phyloP scores from a whole-genome alignment of 2,113 vertebrate species.

The Oncorhynchus masou region DNA sequence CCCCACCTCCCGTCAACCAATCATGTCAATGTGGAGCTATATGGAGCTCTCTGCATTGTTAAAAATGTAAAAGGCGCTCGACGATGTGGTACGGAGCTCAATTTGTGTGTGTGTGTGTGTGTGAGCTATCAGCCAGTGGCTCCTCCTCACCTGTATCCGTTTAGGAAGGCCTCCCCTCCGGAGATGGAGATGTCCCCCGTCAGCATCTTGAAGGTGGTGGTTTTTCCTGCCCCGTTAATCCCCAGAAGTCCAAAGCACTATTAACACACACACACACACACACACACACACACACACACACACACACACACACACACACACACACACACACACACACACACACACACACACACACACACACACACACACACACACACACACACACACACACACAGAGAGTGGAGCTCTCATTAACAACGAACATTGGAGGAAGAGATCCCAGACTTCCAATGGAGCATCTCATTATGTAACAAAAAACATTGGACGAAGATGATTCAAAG shows the following conservation, averaged over 20 bases:
- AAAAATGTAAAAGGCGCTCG: too few relatives aligned
- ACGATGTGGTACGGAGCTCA: constrained; percentile 20
- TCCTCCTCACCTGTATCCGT: constrained; percentile 87
- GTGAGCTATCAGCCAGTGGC: constrained; percentile 41
- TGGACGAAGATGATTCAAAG: too few relatives aligned
- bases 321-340: neutral
- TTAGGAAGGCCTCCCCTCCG: constrained; percentile 91
- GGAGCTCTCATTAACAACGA: too few relatives aligned
- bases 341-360: neutral
- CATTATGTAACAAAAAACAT: too few relatives aligned
- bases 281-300: neutral
- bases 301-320: constrained; percentile 1
- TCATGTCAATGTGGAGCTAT: too few relatives aligned
- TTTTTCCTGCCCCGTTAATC: constrained; percentile 97
- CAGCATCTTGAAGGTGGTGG: constrained; percentile 98
- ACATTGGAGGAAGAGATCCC: too few relatives aligned
- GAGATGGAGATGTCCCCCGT: constrained; percentile 94
- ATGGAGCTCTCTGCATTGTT: too few relatives aligned
- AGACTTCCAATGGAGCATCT: too few relatives aligned
- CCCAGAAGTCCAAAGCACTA: constrained; percentile 98
- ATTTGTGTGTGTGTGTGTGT: constrained; percentile 60
- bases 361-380: neutral
- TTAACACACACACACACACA: neutral
- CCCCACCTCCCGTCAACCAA: too few relatives aligned
- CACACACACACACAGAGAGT: neutral